Evolutionary conservation across 2,797 vertebrate species (phyloP).

Genomic region (Anomalospiza imberbis): DNA sequence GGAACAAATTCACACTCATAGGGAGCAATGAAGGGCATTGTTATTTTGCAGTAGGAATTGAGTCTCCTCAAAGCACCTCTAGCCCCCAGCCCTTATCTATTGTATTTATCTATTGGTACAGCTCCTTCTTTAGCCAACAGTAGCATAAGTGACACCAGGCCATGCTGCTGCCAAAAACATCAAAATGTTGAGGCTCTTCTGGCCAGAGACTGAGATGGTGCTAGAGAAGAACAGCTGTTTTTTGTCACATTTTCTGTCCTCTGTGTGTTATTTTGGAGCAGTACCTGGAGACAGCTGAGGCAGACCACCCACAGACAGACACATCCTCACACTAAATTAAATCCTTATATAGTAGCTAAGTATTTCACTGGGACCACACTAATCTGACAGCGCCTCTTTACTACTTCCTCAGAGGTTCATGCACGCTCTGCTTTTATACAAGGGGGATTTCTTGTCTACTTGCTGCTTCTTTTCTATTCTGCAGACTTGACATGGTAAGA

Average conservation of each 20-base stretch:
- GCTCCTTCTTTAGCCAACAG: not conserved
- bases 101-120: not conserved
- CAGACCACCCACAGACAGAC: not conserved
- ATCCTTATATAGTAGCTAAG: not conserved
- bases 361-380: not conserved
- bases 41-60: not conserved
- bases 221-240: not conserved
- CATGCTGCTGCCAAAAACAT: not conserved
- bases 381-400: constrained; percentile 13
- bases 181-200: not conserved
- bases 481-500: constrained; percentile 22
- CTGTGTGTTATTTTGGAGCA: not conserved
- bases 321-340: not conserved
- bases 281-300: not conserved
- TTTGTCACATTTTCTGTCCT: not conserved
- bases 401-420: constrained; percentile 24
- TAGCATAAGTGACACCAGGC: not conserved
- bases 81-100: not conserved
- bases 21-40: not conserved
- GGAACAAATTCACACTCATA: not conserved
- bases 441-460: constrained; percentile 31
- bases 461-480: constrained; percentile 43
- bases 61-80: not conserved
- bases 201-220: not conserved
- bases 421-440: not conserved